These are phyloP conservation scores for Cettia cetti DNA, from an alignment of 2,113 vertebrate genomes.

Conservation along the genomic window DNA sequence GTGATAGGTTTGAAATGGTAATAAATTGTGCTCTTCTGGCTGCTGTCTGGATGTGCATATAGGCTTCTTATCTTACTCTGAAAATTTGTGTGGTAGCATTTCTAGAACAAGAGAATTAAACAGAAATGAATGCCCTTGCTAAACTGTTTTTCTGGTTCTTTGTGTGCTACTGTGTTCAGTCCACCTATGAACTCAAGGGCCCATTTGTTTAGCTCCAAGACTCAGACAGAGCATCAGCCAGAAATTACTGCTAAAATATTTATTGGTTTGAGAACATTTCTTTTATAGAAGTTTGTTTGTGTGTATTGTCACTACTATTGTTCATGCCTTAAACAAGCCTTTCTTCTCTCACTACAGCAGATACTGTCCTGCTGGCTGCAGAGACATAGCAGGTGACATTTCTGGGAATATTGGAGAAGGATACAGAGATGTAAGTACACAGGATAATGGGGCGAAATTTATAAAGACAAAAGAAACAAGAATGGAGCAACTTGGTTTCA, in stretches of 20 bases:
- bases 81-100: not conserved
- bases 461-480: not conserved
- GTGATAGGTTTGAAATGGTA: constrained; percentile 34
- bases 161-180: not conserved
- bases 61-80: constrained; percentile 1
- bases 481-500: not conserved
- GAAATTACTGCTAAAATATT: not conserved
- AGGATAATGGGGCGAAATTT: not conserved
- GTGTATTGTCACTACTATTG: not conserved
- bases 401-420: constrained; percentile 81
- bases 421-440: constrained; percentile 86
- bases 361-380: constrained; percentile 88
- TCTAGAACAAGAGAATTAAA: not conserved
- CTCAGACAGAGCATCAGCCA: not conserved
- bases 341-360: constrained; percentile 69
- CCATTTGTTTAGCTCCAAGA: not conserved
- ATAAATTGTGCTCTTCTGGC: not conserved
- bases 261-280: not conserved
- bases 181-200: not conserved
- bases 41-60: not conserved
- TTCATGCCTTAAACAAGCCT: not conserved
- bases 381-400: constrained; percentile 79
- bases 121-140: not conserved
- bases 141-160: not conserved
- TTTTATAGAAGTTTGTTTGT: not conserved